These are phyloP conservation scores for Torymus texanus DNA, from an alignment of 2,888 invertebrate species.

Conservation along the genomic window DNA sequence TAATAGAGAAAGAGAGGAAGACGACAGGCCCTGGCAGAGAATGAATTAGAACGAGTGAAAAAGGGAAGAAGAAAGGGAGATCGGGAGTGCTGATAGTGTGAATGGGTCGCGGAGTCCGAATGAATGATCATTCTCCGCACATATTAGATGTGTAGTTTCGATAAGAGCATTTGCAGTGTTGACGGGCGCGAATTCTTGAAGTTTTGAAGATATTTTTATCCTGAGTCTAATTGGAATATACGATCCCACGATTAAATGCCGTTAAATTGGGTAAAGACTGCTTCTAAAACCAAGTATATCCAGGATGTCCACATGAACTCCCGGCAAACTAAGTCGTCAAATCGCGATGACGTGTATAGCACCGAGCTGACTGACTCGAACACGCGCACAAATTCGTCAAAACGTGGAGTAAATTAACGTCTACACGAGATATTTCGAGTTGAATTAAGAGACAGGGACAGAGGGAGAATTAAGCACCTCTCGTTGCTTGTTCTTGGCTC, in stretches of 20 bases:
- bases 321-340: too few species aligned
- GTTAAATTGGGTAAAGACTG: too few species aligned
- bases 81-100: constrained; percentile 4
- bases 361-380: too few species aligned
- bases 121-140: not conserved
- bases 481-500: constrained; percentile 61
- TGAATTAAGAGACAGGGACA: not conserved
- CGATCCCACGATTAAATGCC: too few species aligned
- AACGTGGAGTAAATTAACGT: constrained; percentile 10
- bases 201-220: too few species aligned
- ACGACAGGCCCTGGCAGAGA: constrained; percentile 4
- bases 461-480: constrained; percentile 43
- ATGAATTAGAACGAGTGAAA: constrained; percentile 23
- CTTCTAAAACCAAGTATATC: too few species aligned
- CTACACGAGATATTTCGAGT: constrained; percentile 27
- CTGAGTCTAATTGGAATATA: too few species aligned
- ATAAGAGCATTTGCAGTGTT: not conserved
- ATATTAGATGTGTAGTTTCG: not conserved
- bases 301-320: too few species aligned
- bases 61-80: not conserved
- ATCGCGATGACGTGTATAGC: too few species aligned
- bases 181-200: too few species aligned
- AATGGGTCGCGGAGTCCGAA: not conserved
- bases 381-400: constrained; percentile 15
- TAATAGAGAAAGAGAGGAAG: constrained; percentile 63